Evolutionary conservation across 2,113 vertebrate genomes (phyloP), one percentile per base, ranked within the genome.

Genomic region (Periophthalmodon schlosseri): DNA sequence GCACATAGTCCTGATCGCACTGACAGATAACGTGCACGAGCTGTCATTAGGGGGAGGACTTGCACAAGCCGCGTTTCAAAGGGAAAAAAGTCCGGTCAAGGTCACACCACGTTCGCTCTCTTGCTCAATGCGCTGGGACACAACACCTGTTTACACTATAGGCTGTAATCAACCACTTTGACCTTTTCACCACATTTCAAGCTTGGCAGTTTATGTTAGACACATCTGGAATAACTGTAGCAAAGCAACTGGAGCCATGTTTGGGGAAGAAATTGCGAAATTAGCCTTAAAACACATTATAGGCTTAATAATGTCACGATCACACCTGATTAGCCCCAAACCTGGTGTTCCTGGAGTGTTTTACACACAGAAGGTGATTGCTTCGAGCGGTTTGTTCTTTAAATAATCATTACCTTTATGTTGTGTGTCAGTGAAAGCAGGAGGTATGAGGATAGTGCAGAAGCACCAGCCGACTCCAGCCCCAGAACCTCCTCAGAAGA

Each of bases 371-470:
- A 15, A 18, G 7, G 3, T 70, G 67, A 34, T 24, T 18, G n/a
- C 8, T 2, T 50, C 14, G 21, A 14, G 11, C 1, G 8, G 20
- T 28, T 6, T 34, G 18, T 28, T 39, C 21, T 28, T 60, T 7
- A 28, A 15, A 60, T 24, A 24, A 20, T 68, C 5, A 49, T 47
- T 47, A 3, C n/a, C 20, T 56, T 56, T n/a, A 56, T 56, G 52
- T 56, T 90, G 65, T 23, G 0, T 94, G 93, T 14, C 85, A 99
- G 98, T 99, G 56, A 99, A 97, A 89, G 97, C 96, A 60, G 98
- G 97, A 15, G 97, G 97, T 0, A 99, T 98, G 97, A 94, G 98
- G 75, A 99, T 99, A 84, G 98, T 99, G 79, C 97, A 98, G 93
- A 99, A 99, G 84, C 97, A 99, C 81, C 96, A 96, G 80, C 69